Evolutionary conservation across 2,797 vertebrate genomes (phyloP).

Genomic region (Microctenopoma stevenorrisi): DNA sequence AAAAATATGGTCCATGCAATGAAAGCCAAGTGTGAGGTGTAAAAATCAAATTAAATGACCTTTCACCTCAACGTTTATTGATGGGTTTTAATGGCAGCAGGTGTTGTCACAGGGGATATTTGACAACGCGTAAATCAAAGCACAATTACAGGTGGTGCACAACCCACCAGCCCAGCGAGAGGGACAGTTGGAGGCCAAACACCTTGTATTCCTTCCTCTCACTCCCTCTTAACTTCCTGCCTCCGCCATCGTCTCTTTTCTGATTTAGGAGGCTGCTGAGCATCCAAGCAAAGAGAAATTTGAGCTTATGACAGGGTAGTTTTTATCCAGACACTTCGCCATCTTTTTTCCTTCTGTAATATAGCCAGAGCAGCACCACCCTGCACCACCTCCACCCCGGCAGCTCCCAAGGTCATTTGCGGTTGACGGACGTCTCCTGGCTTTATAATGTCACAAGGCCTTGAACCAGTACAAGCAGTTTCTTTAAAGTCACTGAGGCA

Average conservation of each 20-base stretch:
- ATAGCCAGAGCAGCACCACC: constrained; percentile 56
- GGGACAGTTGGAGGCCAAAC: constrained; percentile 52
- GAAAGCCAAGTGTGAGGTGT: constrained; percentile 84
- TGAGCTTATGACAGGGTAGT: constrained; percentile 67
- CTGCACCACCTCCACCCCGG: constrained; percentile 63
- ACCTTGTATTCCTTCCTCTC: constrained; percentile 47
- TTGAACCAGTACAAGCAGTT: constrained; percentile 73
- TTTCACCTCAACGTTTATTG: constrained; percentile 85
- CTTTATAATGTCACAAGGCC: constrained; percentile 73
- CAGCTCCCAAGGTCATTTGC: constrained; percentile 83
- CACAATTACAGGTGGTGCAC: constrained; percentile 84
- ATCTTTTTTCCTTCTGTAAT: constrained; percentile 55
- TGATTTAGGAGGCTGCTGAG: constrained; percentile 76
- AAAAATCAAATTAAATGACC: constrained; percentile 89
- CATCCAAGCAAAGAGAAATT: constrained; percentile 71
- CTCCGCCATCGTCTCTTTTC: constrained; percentile 55
- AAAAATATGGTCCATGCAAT: constrained; percentile 78
- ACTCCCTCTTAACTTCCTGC: constrained; percentile 53
- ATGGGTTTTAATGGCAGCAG: constrained; percentile 84
- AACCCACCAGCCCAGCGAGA: constrained; percentile 36
- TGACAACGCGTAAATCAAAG: constrained; percentile 85
- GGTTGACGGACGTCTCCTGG: constrained; percentile 74
- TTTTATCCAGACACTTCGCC: constrained; percentile 72
- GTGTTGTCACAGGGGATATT: constrained; percentile 81
- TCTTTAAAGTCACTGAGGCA: constrained; percentile 65